Conservation (phyloP, 2,113 vertebrate species). For the Danio rerio region GRCz12tu NC_133194.1:51414001-51414500, state of each 20-base stretch:
- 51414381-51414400: constrained; percentile 11
- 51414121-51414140: background rate
- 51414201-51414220: constrained; percentile 82
- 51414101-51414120: background rate
- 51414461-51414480: constrained; percentile 75
- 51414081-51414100: background rate
- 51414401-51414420: constrained; percentile 76
- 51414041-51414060: constrained; percentile 4
- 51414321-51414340: constrained; percentile 78
- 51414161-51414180: background rate
- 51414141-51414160: background rate
- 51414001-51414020: background rate
- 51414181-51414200: background rate
- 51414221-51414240: constrained; percentile 78
- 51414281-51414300: constrained; percentile 76
- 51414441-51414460: constrained; percentile 78
- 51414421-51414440: constrained; percentile 82
- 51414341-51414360: background rate
- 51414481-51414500: constrained; percentile 71
- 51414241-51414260: constrained; percentile 84
- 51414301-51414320: constrained; percentile 78
- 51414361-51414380: background rate
- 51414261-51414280: constrained; percentile 74
- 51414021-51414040: background rate
- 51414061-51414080: background rate